Percentiles rank a stretch among this genome's conserved stretches.
Evolutionary conservation across 2,797 vertebrate species (phyloP).

Genomic region (Corythornis leucogaster): DNA sequence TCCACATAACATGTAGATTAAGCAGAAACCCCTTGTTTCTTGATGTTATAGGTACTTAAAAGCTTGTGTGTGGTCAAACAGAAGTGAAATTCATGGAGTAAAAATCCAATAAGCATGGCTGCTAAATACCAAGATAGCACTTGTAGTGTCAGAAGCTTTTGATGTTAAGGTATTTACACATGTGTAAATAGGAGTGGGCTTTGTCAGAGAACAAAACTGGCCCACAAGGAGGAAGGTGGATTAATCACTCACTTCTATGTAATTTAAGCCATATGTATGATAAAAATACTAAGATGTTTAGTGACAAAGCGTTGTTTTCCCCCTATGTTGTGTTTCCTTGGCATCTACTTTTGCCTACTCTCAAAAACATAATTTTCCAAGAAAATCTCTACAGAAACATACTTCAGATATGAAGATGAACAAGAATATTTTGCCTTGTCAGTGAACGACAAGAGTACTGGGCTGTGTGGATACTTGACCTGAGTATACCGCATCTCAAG

Average conservation of each 20-base stretch:
- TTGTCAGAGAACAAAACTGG: background rate
- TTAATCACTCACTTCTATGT: background rate
- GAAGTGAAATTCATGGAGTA: background rate
- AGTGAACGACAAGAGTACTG: background rate
- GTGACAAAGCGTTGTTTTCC: background rate
- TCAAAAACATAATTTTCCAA: background rate
- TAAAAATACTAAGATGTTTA: background rate
- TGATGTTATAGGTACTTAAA: background rate
- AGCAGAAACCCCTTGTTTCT: background rate
- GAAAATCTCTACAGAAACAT: background rate
- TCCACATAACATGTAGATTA: background rate
- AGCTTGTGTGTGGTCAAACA: background rate
- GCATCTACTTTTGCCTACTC: background rate
- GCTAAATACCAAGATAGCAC: rapidly evolving
- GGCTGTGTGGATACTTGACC: background rate
- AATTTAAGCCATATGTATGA: background rate
- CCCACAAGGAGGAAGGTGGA: background rate
- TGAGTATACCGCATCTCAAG: background rate
- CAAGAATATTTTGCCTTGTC: background rate
- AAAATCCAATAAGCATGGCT: background rate
- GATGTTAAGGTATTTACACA: background rate
- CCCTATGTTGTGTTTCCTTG: background rate
- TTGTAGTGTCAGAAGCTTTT: background rate
- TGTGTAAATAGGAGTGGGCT: background rate
- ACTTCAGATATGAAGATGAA: background rate